Evolutionary conservation across 1,140 invertebrate species (phyloP), one percentile per base, ranked within the genome.

Genomic region (Lerema accius): DNA sequence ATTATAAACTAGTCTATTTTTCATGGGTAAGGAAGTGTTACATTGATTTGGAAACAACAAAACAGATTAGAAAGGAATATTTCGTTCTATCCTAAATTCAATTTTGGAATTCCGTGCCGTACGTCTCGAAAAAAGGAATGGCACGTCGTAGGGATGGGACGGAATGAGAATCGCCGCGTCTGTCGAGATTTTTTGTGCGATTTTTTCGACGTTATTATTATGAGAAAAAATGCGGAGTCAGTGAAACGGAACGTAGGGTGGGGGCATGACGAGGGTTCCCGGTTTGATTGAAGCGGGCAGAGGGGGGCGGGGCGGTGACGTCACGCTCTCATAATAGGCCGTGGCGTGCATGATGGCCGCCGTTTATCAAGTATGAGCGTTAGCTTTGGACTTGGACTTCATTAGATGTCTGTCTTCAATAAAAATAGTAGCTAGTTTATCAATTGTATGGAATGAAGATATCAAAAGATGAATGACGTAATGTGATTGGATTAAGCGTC

Each of bases 161-260:
- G 74, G 72, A 74, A 77, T 73, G 77, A 78, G 76, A 76, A 76
- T 76, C 76, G 73, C 59, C 73, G 76, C 81, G 83, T 82, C 86
- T 87, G 85, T 87, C 80, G 79, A 86, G 82, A 85, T 86, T 90
- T 90, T 90, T 89, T 90, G 84, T 69, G 80, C 80, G 86, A 87
- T 89, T 90, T 89, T 90, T 90, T 89, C 86, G 76, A 89, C 86
- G 84, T 85, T 89, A 90, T 90, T 90, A 90, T 90, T 90, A 90
- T 89, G 87, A 88, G 84, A 90, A 86, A 89, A 90, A 88, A 88
- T 90, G 86, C 84, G 77, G 79, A 90, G 84, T 90, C 87, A 86
- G 84, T 88, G 83, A 82, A 87, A 81, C 87, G 82, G 74, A 85
- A 82, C 84, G 81, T 78, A 71, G 85, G 87, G 87, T 86, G 85